phyloP scores from a whole-genome alignment of 2,888 invertebrate genomes.

The Theretra japonica region DNA sequence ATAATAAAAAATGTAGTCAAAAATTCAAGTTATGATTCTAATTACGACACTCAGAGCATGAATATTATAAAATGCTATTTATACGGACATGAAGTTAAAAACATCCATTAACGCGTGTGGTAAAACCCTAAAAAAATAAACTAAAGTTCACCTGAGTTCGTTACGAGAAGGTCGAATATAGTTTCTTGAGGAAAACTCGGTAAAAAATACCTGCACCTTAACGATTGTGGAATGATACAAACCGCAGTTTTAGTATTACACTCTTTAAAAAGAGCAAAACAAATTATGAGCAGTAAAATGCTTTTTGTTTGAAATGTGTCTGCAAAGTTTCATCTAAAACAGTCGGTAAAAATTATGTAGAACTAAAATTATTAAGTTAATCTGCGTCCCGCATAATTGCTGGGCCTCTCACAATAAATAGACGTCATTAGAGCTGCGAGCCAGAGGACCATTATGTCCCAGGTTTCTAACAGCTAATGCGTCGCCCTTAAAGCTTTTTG shows the following conservation, averaged over 20 bases:
- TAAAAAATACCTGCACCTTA: background rate
- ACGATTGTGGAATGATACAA: background rate
- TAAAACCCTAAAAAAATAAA: constrained; percentile 7
- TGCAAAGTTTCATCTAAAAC: background rate
- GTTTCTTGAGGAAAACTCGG: constrained; percentile 8
- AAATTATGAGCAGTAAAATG: background rate
- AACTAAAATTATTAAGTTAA: constrained; percentile 7
- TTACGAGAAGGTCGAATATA: background rate
- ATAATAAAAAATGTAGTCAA: background rate
- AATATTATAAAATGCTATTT: too few relatives aligned
- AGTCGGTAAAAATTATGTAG: background rate
- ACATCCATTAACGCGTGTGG: background rate
- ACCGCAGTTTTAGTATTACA: background rate
- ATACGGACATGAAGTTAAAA: background rate
- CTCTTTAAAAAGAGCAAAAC: background rate
- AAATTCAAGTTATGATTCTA: too few relatives aligned
- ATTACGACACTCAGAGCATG: too few relatives aligned
- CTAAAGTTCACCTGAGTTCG: background rate
- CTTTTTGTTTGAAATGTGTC: background rate
- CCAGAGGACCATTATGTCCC: constrained; percentile 54
- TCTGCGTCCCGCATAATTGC: constrained; percentile 30
- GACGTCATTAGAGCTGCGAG: constrained; percentile 60
- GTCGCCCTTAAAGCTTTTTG: constrained; percentile 47
- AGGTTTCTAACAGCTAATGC: constrained; percentile 43
- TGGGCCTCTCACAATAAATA: constrained; percentile 59